Conservation (phyloP, 2,888 invertebrate species). For the Hanleya hanleyi region DNA sequence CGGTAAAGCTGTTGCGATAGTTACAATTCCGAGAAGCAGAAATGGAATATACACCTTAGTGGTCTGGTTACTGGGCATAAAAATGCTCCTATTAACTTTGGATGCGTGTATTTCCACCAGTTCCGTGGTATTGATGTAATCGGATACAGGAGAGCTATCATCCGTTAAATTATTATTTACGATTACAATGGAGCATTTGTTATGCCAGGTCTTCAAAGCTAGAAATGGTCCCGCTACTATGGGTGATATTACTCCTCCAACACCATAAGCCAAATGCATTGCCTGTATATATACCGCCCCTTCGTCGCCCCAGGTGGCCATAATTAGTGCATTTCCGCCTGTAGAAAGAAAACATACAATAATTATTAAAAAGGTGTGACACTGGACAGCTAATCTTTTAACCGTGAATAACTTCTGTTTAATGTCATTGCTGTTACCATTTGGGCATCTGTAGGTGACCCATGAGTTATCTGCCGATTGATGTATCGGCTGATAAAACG, state of each 20-base stretch:
- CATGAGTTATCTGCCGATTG: no score
- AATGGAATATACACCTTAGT: constrained; percentile 38
- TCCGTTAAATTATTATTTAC: constrained; percentile 1
- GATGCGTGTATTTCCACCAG: no score
- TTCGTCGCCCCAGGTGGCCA: constrained; percentile 66
- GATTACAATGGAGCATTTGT: background rate
- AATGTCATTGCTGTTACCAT: no score
- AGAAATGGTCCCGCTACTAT: constrained; percentile 37
- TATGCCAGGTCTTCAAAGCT: background rate
- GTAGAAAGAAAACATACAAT: constrained; percentile 17
- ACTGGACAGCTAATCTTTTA: no score
- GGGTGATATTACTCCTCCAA: constrained; percentile 74
- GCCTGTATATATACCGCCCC: constrained; percentile 74
- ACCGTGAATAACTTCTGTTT: no score
- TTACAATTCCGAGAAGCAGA: constrained; percentile 40
- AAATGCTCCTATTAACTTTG: no score
- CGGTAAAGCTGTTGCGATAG: constrained; percentile 26
- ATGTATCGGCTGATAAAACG: no score
- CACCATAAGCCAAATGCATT: constrained; percentile 74
- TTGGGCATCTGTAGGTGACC: no score
- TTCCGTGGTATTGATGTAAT: no score
- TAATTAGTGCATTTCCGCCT: constrained; percentile 70
- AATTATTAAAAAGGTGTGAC: no score
- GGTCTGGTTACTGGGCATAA: constrained; percentile 15
- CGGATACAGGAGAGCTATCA: no score